These are phyloP conservation scores for Nipponia nippon DNA, from an alignment of 2,113 vertebrate genomes.

Conservation along the genomic window DNA sequence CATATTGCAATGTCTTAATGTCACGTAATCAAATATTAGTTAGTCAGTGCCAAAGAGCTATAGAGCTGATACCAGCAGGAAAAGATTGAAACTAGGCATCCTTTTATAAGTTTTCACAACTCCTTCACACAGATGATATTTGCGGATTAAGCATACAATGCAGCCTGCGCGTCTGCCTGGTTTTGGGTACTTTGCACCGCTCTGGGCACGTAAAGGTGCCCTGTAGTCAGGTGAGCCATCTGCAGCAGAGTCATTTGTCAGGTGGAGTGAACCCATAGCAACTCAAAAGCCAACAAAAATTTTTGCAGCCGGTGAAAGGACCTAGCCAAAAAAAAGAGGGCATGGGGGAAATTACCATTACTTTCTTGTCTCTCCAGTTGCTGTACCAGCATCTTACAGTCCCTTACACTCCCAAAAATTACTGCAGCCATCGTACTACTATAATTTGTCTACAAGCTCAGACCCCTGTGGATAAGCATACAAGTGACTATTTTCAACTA, in stretches of 20 bases:
- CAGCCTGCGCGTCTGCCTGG: not conserved
- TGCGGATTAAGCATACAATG: not conserved
- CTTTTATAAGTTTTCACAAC: not conserved
- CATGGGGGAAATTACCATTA: not conserved
- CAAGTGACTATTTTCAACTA: not conserved
- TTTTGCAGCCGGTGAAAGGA: not conserved
- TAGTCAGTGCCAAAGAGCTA: not conserved
- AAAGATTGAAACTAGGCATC: not conserved
- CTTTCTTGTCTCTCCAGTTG: not conserved
- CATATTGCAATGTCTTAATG: not conserved
- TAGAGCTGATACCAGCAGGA: not conserved
- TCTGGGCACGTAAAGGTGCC: not conserved
- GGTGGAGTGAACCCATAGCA: not conserved
- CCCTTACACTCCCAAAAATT: not conserved
- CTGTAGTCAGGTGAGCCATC: not conserved
- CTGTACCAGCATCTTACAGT: not conserved
- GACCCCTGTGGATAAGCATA: not conserved
- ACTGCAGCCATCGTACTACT: not conserved
- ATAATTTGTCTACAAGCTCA: not conserved
- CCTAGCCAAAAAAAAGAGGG: no score
- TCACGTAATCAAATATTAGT: not conserved
- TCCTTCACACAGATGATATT: not conserved
- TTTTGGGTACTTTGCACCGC: not conserved
- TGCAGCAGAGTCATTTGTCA: not conserved
- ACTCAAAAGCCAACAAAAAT: not conserved